Conservation (phyloP, 2,113 vertebrate genomes). For the Mugil cephalus region DNA sequence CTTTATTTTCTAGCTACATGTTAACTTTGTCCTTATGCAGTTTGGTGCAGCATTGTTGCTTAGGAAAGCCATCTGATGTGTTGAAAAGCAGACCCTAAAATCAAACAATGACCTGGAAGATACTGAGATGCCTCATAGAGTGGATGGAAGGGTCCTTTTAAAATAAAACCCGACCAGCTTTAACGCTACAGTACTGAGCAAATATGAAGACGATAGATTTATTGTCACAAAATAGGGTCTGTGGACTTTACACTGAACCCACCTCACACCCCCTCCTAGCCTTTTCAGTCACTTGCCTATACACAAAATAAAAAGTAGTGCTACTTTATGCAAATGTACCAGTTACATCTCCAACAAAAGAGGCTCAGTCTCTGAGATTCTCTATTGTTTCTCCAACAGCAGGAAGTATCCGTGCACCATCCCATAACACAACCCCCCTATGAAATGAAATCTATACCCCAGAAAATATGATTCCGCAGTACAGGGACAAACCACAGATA, state of each 20-base stretch:
- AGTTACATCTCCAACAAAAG: conserved; percentile 31
- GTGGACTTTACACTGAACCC: conserved; percentile 16
- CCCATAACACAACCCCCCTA: background rate
- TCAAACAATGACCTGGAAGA: too few relatives aligned
- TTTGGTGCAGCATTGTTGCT: too few relatives aligned
- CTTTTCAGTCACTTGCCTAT: background rate
- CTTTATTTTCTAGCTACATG: too few relatives aligned
- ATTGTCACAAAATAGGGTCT: background rate
- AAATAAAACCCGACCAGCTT: too few relatives aligned
- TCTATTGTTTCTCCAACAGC: conserved; percentile 5
- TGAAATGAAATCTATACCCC: conserved; percentile 44
- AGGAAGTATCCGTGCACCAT: conserved; percentile 4
- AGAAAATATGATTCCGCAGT: conserved; percentile 25
- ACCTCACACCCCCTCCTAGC: background rate
- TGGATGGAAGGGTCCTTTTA: too few relatives aligned
- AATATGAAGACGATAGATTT: too few relatives aligned
- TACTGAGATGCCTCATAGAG: too few relatives aligned
- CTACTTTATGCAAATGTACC: conserved; percentile 20
- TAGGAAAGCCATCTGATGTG: too few relatives aligned
- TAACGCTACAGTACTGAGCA: too few relatives aligned
- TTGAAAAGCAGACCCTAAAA: too few relatives aligned
- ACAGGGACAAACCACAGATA: conserved; percentile 44
- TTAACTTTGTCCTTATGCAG: too few relatives aligned
- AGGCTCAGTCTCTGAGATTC: background rate
- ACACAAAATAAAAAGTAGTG: background rate